Conservation (phyloP, 2,888 invertebrate species). For the Amaurobius ferox region DNA sequence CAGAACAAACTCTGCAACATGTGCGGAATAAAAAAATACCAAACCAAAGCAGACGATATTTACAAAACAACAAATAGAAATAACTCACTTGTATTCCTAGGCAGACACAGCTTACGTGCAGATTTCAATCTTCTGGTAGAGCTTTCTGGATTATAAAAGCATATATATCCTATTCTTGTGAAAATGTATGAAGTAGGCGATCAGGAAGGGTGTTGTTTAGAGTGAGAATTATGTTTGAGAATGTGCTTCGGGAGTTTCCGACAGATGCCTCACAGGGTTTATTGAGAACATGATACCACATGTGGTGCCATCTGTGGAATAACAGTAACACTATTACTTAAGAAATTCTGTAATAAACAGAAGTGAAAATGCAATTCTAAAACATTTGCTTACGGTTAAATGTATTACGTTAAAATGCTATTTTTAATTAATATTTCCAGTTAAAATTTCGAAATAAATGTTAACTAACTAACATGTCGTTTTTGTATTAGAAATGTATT, state of each 20-base stretch:
- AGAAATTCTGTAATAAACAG: too few relatives aligned
- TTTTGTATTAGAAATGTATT: too few relatives aligned
- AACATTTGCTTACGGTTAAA: too few relatives aligned
- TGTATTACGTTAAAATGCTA: too few relatives aligned
- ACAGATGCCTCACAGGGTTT: background rate
- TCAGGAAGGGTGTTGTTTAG: background rate
- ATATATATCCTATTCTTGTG: background rate
- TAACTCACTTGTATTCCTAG: background rate
- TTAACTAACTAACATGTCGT: too few relatives aligned
- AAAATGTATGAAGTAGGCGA: background rate
- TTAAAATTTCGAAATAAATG: too few relatives aligned
- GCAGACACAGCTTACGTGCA: background rate
- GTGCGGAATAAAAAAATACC: background rate
- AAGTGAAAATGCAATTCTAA: too few relatives aligned
- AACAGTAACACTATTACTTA: too few relatives aligned
- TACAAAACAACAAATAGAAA: background rate
- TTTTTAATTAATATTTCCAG: too few relatives aligned
- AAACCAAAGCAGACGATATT: background rate
- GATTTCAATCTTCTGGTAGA: background rate
- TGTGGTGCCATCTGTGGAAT: background rate
- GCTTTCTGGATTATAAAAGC: background rate
- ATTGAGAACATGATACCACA: background rate
- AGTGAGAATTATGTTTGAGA: background rate
- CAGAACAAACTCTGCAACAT: background rate
- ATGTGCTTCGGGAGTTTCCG: background rate